Evolutionary conservation across 2,888 invertebrate genomes (phyloP).

Genomic region (Pseudanteris insignis): DNA sequence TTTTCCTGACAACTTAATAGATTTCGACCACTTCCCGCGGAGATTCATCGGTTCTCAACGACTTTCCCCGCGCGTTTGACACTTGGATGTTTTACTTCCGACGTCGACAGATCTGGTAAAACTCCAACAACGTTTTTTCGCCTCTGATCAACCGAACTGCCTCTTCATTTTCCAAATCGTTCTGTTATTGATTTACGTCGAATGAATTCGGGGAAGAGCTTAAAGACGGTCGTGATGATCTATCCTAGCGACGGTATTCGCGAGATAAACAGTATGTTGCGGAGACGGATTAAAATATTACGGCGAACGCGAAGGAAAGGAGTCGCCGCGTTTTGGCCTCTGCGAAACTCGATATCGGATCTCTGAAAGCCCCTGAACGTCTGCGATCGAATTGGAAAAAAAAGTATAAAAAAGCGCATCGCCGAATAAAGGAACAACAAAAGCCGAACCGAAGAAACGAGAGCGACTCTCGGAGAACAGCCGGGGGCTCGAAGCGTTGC

Average conservation of each 20-base stretch:
- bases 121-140: conserved; percentile 14
- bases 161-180: conserved; percentile 17
- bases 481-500: conserved; percentile 31
- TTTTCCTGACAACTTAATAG: conserved; percentile 44
- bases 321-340: conserved; percentile 41
- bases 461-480: conserved; percentile 38
- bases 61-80: conserved; percentile 55
- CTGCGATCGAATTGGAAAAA: conserved; percentile 41
- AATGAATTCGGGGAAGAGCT: conserved; percentile 23
- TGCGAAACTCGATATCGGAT: conserved; percentile 62
- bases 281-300: conserved; percentile 62
- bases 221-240: conserved; percentile 22
- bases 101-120: conserved; percentile 63
- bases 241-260: no score
- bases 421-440: conserved; percentile 25
- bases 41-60: conserved; percentile 35
- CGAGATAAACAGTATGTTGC: conserved; percentile 57
- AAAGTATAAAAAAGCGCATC: conserved; percentile 48
- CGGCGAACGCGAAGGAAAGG: conserved; percentile 57
- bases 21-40: conserved; percentile 46
- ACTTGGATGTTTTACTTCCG: conserved; percentile 65
- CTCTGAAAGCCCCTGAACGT: conserved; percentile 52
- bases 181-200: conserved; percentile 21
- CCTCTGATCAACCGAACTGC: conserved; percentile 15
- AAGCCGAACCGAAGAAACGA: conserved; percentile 25